Conservation (phyloP, 2,113 vertebrate species). For the Lasiurus borealis region DNA sequence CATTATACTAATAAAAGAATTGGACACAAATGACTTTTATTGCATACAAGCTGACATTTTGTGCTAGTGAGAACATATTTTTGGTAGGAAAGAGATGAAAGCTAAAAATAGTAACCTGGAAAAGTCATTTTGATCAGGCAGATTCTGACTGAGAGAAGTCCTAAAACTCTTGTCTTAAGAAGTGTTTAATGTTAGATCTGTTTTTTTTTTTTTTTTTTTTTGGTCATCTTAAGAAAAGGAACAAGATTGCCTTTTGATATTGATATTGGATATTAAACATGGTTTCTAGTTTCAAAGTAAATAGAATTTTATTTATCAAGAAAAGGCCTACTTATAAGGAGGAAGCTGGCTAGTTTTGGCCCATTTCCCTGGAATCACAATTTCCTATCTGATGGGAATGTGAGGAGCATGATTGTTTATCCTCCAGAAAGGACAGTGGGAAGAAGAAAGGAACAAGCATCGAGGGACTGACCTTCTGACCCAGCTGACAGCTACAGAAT, state of each 20-base stretch:
- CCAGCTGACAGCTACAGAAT: not conserved
- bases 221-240: constrained; percentile 30
- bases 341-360: constrained; percentile 73
- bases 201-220: not conserved
- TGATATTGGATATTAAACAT: constrained; percentile 56
- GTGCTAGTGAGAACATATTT: constrained; percentile 78
- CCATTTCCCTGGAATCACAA: constrained; percentile 62
- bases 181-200: constrained; percentile 28
- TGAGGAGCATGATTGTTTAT: constrained; percentile 60
- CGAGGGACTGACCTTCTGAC: constrained; percentile 28
- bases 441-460: constrained; percentile 62
- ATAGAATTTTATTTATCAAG: constrained; percentile 60
- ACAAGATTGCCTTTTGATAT: constrained; percentile 54
- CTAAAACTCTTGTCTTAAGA: constrained; percentile 57
- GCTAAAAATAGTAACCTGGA: constrained; percentile 79
- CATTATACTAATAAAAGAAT: constrained; percentile 72
- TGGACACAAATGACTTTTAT: constrained; percentile 60
- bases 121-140: constrained; percentile 75
- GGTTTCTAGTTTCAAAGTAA: constrained; percentile 70
- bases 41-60: constrained; percentile 78
- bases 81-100: constrained; percentile 75
- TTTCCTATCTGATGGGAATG: constrained; percentile 78
- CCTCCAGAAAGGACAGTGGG: constrained; percentile 65
- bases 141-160: constrained; percentile 56
- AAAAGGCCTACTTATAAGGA: constrained; percentile 47